Evolutionary conservation across 2,113 vertebrate genomes (phyloP).

Genomic region (Zosterops hypoxanthus): DNA sequence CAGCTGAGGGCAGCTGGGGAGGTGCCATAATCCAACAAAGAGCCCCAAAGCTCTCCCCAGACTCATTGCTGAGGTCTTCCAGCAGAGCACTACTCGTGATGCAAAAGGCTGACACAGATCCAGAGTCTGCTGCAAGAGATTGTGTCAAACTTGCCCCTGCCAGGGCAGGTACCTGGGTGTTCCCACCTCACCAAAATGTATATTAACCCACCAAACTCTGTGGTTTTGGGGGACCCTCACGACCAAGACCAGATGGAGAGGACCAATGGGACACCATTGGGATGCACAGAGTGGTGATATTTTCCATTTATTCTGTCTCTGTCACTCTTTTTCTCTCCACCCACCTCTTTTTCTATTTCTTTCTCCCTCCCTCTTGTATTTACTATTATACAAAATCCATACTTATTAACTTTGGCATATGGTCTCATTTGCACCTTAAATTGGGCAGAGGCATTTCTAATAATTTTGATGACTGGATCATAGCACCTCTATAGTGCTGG

Average conservation of each 20-base stretch:
- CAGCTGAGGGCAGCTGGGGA: not conserved
- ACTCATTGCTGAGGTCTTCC: not conserved
- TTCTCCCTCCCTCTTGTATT: not conserved
- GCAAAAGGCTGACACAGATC: too few species aligned
- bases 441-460: not conserved
- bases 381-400: not conserved
- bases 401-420: not conserved
- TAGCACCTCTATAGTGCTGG: not conserved
- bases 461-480: not conserved
- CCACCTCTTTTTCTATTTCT: not conserved
- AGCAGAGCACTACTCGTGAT: not conserved
- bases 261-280: not conserved
- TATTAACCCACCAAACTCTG: not conserved
- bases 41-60: not conserved
- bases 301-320: not conserved
- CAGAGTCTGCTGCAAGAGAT: not conserved
- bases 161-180: not conserved
- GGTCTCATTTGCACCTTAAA: not conserved
- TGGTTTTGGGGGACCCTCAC: not conserved
- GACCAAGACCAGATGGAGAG: not conserved
- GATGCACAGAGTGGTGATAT: not conserved
- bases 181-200: not conserved
- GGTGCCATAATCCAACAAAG: not conserved
- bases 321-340: not conserved
- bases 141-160: rapidly evolving